Percentiles rank a stretch among this genome's conserved stretches.
Conservation (phyloP, 2,113 vertebrate genomes). For the Rhinopomastus cyanomelas region DNA sequence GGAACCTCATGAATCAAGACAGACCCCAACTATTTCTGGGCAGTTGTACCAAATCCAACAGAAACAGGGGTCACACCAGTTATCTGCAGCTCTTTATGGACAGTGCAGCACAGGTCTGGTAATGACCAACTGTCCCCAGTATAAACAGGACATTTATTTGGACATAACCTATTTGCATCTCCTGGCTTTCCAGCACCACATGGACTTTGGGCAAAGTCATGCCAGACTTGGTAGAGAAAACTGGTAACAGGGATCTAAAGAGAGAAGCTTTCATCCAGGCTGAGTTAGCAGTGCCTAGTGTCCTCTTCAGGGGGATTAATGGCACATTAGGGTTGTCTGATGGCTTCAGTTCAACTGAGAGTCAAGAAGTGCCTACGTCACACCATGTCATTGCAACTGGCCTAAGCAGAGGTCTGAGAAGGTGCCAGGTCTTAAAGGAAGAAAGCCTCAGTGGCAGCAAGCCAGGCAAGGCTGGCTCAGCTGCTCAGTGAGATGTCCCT, state of each 20-base stretch:
- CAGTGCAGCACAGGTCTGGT: not conserved
- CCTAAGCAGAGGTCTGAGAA: not conserved
- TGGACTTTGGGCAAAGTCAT: not conserved
- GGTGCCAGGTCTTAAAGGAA: not conserved
- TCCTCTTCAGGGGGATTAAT: not conserved
- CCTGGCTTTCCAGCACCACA: not conserved
- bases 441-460: not conserved
- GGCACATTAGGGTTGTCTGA: not conserved
- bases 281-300: not conserved
- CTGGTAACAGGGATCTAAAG: not conserved
- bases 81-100: not conserved
- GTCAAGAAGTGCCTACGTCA: not conserved
- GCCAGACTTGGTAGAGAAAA: not conserved
- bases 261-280: not conserved
- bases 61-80: not conserved
- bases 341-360: not conserved
- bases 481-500: not conserved
- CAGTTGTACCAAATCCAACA: not conserved
- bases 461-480: not conserved
- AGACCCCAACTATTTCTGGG: not conserved
- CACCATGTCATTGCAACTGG: not conserved
- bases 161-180: too few relatives aligned
- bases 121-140: not conserved
- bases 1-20: not conserved
- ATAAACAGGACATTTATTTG: not conserved